Base-by-base conservation (phyloP, 2,888 invertebrate species). In the Trissolcus brochymenae region DNA sequence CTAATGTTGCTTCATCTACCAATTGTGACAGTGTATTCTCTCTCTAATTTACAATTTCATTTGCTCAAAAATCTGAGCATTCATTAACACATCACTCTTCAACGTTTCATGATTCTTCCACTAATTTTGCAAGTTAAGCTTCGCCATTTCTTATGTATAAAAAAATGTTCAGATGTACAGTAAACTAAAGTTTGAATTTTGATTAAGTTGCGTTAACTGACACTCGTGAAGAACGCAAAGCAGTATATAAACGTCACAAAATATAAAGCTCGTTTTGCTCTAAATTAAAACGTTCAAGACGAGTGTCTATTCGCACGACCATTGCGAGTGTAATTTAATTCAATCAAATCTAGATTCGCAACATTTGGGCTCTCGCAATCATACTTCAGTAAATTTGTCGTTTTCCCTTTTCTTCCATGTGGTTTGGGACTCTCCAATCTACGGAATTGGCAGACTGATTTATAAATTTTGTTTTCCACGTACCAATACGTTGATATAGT, bases 231-330 rank as follows among this genome's bases (percentile, higher is more conserved):
- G 71, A 54, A 56, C 78, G 62, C 54, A 55, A 74, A 71, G 61
- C 66, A 40, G 68, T 70, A 65, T 70, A 78, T 60, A 74, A 78
- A 71, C 62, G 59, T 74, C 74, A 74, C 55, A 78, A 78, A 78
- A 78, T 78, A 78, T 51, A 74, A 71, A 56, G 66, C 59, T 74
- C 62, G 59, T 70, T 74, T 66, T 67, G 74, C 66, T 64, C 61
- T 70, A 61, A 61, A 59, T 61, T 74, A 59, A 70, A 17, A 67
- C 74, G 67, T 64, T 62, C 56, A 21, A 11, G 11, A 35, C 7
- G 35, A 35, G 35, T 35, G 35, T 35, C 35, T 35, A 11, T 35
- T 35, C 35, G 7, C 35, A 35, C 35, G 11, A 35, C 6, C 7
- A 35, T 70, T 57, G 70, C 74, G 54, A 61, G 43, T 46, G 14